Conservation (phyloP, 2,888 invertebrate species). For the Machimus rusticus region DNA sequence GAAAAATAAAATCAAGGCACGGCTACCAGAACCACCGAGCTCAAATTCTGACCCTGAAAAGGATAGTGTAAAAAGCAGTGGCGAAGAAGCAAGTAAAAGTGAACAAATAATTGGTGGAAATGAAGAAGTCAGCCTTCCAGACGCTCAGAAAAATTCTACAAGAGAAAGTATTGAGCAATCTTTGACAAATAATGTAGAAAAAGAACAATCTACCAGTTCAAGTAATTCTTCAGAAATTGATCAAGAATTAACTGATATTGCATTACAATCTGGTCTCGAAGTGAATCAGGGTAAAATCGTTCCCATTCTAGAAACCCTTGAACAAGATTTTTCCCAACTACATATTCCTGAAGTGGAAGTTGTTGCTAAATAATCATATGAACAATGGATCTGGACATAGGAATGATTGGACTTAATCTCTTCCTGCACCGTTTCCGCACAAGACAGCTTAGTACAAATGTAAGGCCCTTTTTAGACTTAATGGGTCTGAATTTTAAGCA, state of each 20-base stretch:
- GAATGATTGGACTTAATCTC: neutral
- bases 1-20: conserved; percentile 41
- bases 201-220: neutral
- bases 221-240: neutral
- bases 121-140: neutral
- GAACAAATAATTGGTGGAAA: neutral
- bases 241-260: neutral
- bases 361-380: neutral
- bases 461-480: neutral
- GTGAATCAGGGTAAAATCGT: neutral
- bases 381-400: neutral
- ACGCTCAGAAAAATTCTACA: neutral
- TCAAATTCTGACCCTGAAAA: neutral
- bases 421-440: neutral
- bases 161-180: neutral
- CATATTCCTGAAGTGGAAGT: neutral
- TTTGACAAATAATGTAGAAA: neutral
- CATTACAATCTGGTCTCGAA: neutral
- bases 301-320: neutral
- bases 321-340: neutral
- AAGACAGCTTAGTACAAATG: neutral
- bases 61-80: neutral
- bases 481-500: neutral
- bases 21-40: neutral
- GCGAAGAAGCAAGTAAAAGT: neutral